Conservation (phyloP, 2,113 vertebrate species). For the Saccopteryx bilineata region DNA sequence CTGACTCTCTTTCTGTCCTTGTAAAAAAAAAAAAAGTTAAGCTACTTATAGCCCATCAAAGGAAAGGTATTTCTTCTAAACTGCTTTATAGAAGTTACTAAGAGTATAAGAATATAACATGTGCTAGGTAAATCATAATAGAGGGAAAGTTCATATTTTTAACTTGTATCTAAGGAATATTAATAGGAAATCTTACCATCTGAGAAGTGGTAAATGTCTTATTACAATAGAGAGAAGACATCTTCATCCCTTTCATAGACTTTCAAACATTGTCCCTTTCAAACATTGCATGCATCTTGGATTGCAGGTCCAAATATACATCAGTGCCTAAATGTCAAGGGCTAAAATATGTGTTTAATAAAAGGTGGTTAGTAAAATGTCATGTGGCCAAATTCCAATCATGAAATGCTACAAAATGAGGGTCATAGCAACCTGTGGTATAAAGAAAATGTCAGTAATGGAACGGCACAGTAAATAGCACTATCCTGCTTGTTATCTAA, state of each 20-base stretch:
- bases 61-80: slow-evolving; percentile 54
- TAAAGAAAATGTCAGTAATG: slow-evolving; percentile 76
- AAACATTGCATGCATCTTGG: slow-evolving; percentile 52
- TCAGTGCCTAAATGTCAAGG: slow-evolving; percentile 58
- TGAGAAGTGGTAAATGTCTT: slow-evolving; percentile 45
- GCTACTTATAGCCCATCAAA: not conserved
- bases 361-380: slow-evolving; percentile 74
- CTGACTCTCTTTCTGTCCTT: too few relatives aligned
- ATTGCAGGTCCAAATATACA: slow-evolving; percentile 49
- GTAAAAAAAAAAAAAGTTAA: not conserved
- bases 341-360: slow-evolving; percentile 73
- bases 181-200: slow-evolving; percentile 17
- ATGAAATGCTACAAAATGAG: slow-evolving; percentile 70
- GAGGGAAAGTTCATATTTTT: slow-evolving; percentile 35
- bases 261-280: not conserved
- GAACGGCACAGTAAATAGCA: slow-evolving; percentile 57
- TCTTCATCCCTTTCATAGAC: slow-evolving; percentile 10
- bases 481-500: slow-evolving; percentile 60
- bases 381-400: slow-evolving; percentile 69
- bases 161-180: not conserved
- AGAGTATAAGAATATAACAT: slow-evolving; percentile 45
- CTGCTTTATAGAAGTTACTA: not conserved
- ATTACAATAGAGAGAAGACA: slow-evolving; percentile 56
- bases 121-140: slow-evolving; percentile 26
- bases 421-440: slow-evolving; percentile 68